Evolutionary conservation across 1,140 invertebrate genomes (phyloP).

Genomic region (Phenacoccus solenopsis): DNA sequence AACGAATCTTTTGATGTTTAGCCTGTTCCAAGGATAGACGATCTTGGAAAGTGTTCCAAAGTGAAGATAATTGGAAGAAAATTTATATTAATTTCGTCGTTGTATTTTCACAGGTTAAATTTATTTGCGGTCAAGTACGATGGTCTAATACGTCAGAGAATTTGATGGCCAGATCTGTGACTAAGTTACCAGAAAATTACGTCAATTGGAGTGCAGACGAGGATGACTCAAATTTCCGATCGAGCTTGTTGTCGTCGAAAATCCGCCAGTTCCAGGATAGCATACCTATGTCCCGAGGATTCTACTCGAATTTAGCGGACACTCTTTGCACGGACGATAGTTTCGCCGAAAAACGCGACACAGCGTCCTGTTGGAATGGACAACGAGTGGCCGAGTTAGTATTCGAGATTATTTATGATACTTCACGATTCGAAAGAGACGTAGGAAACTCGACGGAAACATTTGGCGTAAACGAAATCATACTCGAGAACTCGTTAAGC

Average conservation of each 20-base stretch:
- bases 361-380: slow-evolving; percentile 60
- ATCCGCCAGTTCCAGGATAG: slow-evolving; percentile 20
- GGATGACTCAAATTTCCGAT: slow-evolving; percentile 16
- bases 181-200: neutral
- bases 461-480: too few species aligned
- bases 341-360: slow-evolving; percentile 42
- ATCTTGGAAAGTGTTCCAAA: too few species aligned
- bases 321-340: slow-evolving; percentile 47
- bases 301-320: slow-evolving; percentile 54
- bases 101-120: slow-evolving; percentile 18
- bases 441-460: too few species aligned
- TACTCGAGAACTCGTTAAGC: too few species aligned
- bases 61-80: too few species aligned
- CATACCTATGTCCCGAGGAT: slow-evolving; percentile 43
- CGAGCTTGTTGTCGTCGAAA: slow-evolving; percentile 10
- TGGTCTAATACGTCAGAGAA: slow-evolving; percentile 6
- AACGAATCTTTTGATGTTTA: too few species aligned
- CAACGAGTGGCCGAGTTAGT: slow-evolving; percentile 61
- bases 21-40: too few species aligned
- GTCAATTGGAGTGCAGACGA: neutral
- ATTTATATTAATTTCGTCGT: neutral
- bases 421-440: too few species aligned
- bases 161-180: neutral
- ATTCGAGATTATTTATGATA: too few species aligned
- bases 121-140: slow-evolving; percentile 13